These are phyloP conservation scores for Myiopsitta monachus DNA, from an alignment of 2,113 vertebrate species.

Conservation along the genomic window DNA sequence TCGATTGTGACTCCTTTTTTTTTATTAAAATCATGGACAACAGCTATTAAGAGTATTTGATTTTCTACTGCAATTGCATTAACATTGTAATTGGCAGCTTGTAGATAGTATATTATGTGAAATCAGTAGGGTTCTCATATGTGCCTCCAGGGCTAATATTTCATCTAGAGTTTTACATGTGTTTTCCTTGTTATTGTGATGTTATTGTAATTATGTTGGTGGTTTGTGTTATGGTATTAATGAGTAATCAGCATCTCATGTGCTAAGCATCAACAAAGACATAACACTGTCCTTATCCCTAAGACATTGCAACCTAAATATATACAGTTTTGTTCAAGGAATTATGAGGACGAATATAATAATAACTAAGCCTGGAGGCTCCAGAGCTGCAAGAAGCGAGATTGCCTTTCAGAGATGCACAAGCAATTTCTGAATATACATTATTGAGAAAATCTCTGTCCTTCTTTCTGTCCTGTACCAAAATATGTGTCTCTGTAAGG, in stretches of 20 bases:
- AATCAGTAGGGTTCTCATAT: background rate
- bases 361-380: background rate
- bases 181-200: conserved; percentile 22
- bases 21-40: background rate
- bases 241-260: background rate
- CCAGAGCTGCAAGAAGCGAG: background rate
- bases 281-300: background rate
- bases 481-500: background rate
- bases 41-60: background rate
- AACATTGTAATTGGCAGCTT: rapidly evolving
- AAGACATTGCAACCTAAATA: background rate
- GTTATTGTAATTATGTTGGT: background rate
- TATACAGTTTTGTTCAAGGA: background rate
- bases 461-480: background rate
- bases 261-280: background rate
- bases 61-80: background rate
- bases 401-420: background rate
- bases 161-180: background rate
- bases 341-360: background rate
- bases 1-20: background rate
- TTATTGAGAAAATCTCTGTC: background rate
- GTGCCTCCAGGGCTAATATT: background rate
- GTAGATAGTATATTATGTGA: background rate
- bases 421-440: background rate
- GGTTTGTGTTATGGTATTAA: background rate